Percentiles rank a stretch among this genome's conserved stretches.
Evolutionary conservation across 2,888 invertebrate species (phyloP).

Genomic region (Panorpa germanica): DNA sequence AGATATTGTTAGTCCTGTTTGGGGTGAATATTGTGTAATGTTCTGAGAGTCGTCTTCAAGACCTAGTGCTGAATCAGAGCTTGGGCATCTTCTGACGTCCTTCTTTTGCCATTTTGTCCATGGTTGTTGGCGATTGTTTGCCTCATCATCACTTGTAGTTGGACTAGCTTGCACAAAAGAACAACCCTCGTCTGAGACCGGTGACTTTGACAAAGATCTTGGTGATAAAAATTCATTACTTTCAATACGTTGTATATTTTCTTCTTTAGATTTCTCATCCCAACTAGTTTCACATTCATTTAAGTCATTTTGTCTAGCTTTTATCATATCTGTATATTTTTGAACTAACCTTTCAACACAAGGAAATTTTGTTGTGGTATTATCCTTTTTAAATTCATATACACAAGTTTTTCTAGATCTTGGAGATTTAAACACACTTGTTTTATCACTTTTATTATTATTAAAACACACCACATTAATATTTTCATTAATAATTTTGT

Average conservation of each 20-base stretch:
- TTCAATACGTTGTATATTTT: not conserved
- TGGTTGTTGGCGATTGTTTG: constrained; percentile 13
- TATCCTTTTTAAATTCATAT: not conserved
- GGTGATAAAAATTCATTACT: too few relatives aligned
- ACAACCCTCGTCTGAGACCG: constrained; percentile 22
- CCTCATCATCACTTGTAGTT: constrained; percentile 17
- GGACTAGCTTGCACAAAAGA: constrained; percentile 20
- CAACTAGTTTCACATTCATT: not conserved
- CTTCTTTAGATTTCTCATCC: not conserved
- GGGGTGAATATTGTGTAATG: not conserved
- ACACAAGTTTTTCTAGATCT: too few relatives aligned
- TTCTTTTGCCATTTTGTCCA: constrained; percentile 11
- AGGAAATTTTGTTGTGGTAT: constrained; percentile 11
- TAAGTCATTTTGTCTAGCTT: constrained; percentile 12
- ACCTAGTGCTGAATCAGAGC: constrained; percentile 23
- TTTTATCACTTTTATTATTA: too few relatives aligned
- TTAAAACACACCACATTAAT: too few relatives aligned
- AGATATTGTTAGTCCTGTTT: not conserved
- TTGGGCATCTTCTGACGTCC: constrained; percentile 22
- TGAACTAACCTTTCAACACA: constrained; percentile 14
- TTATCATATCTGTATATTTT: constrained; percentile 15
- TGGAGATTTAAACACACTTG: too few relatives aligned
- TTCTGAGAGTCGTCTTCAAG: constrained; percentile 18
- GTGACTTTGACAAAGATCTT: too few relatives aligned
- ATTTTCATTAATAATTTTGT: too few relatives aligned